These are phyloP conservation scores for Enteromius afrohamiltoni DNA, from an alignment of 2,797 vertebrate species.

Conservation along the genomic window DNA sequence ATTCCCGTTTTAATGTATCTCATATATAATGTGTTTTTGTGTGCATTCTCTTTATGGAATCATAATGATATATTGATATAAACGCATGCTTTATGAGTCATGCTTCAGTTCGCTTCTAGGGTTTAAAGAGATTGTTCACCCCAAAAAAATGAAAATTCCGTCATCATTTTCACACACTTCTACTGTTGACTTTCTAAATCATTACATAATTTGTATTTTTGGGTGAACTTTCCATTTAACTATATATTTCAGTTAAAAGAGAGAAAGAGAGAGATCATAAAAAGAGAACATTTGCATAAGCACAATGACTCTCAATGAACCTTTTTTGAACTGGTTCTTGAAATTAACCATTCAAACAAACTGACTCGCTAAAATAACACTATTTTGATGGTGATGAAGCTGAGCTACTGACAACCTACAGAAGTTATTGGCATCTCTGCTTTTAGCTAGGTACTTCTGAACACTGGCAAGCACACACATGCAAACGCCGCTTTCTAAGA, in stretches of 20 bases:
- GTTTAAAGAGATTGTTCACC: neutral
- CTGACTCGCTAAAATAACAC: neutral
- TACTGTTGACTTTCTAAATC: neutral
- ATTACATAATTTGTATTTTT: neutral
- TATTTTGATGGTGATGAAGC: neutral
- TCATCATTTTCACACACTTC: neutral
- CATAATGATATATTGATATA: neutral
- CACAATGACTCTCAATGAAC: neutral
- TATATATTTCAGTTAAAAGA: neutral
- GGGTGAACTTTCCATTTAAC: neutral
- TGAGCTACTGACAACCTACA: neutral
- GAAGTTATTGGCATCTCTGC: neutral
- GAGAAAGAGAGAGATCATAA: neutral
- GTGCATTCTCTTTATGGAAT: neutral
- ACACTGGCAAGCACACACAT: neutral
- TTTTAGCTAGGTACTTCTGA: neutral
- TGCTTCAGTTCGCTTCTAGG: neutral
- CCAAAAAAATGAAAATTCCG: neutral
- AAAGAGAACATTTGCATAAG: neutral
- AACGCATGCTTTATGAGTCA: neutral
- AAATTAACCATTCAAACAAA: neutral
- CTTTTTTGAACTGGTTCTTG: neutral
- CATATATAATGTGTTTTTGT: neutral
- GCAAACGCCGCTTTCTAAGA: constrained; percentile 66
- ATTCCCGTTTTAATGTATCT: neutral